Evolutionary conservation across 2,888 invertebrate genomes (phyloP), one percentile per base, ranked within the genome.

Genomic region (Chouioia cunea): DNA sequence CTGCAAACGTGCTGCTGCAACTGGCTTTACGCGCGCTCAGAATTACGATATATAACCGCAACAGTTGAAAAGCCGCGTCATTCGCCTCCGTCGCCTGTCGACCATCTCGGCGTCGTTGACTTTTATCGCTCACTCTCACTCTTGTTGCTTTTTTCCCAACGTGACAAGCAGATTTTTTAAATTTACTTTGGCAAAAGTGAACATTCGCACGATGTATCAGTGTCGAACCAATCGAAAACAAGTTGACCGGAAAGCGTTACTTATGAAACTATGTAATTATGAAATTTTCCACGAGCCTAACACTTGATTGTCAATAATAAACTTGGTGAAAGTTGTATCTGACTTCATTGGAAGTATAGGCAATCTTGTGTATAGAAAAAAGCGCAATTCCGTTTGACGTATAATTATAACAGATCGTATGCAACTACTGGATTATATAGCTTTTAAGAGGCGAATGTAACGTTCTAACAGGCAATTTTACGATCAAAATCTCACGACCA

Each of bases 1-100:
- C 36, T 2, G 22, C 46, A 12, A 47, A 59, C 59, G 46, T 59
- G 59, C n/a, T n/a, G n/a, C n/a, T n/a, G n/a, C n/a, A n/a, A 59
- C 46, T 58, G 22, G 44, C 27, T 23, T 47, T 46, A 47, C 23
- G 47, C 14, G 22, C 57, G 43, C 36, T 36, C 27, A 27, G 43
- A 18, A 20, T 18, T 15, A 20, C 27, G n/a, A 27, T 27, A 27
- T 27, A 46, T 46, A 46, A 46, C 58, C 22, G 58, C 36, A 12
- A 2, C 1, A 46, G 46, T 18, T 46, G 58, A 58, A 58, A n/a
- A 58, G 58, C 12, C 36, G 10, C 58, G 22, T 58, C 22, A 58
- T 20, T n/a, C 2, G 2, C 6, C 27, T 2, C 27, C 27, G 27
- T 27, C 6, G 27, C 6, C 6, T 12, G 10, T 36, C 36, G 36